phyloP scores from a whole-genome alignment of 2,797 vertebrate species.

The Smutsia temminckii region DNA sequence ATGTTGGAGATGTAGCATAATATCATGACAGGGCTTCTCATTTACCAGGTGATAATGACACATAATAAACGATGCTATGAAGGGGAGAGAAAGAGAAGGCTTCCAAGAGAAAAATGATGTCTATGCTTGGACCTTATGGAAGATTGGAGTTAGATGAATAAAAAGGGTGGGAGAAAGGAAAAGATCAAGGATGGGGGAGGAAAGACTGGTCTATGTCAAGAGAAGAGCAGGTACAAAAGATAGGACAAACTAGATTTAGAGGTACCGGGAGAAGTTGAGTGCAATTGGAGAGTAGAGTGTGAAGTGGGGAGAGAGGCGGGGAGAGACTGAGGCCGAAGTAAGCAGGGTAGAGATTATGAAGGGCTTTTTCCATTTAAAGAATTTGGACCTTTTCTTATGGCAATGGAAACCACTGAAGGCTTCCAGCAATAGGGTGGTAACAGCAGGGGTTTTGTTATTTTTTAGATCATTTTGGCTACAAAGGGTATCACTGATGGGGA shows the following conservation, averaged over 20 bases:
- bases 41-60: not conserved
- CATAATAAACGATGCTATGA: not conserved
- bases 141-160: not conserved
- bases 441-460: not conserved
- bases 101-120: not conserved
- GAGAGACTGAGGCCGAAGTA: not conserved
- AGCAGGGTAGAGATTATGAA: not conserved
- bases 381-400: not conserved
- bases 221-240: not conserved
- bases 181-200: not conserved
- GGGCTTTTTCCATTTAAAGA: not conserved
- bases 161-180: not conserved
- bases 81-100: not conserved
- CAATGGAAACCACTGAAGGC: not conserved
- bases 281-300: not conserved
- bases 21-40: not conserved
- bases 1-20: not conserved
- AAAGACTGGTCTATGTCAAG: not conserved
- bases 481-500: not conserved
- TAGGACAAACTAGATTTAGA: not conserved
- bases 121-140: not conserved
- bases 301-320: not conserved
- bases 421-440: not conserved
- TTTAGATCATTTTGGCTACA: not conserved
- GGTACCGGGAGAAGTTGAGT: not conserved